These are phyloP conservation scores for Pleuronectes platessa DNA, from an alignment of 2,113 vertebrate genomes.

Conservation along the genomic window DNA sequence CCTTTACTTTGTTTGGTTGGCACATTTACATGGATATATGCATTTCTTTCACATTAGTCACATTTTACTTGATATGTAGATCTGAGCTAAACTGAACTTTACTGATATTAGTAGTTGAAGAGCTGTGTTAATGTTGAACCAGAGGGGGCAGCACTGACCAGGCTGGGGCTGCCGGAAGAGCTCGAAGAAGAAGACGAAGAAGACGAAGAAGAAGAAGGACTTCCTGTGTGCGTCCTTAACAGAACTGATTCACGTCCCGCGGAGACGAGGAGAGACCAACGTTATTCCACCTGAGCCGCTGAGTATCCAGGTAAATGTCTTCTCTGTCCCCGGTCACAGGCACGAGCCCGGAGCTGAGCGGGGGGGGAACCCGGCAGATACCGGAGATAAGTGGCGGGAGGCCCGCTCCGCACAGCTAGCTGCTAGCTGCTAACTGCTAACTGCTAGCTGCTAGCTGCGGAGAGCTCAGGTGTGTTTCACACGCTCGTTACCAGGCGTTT, in stretches of 20 bases:
- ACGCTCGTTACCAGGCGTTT: not conserved
- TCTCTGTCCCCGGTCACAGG: not conserved
- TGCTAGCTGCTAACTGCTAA: not conserved
- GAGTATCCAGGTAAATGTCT: not conserved
- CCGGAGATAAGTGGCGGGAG: not conserved
- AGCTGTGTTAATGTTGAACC: not conserved
- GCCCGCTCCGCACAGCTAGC: constrained; percentile 2
- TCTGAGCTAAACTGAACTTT: not conserved
- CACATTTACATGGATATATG: no score
- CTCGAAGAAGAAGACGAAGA: not conserved
- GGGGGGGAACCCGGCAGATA: not conserved
- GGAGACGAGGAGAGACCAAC: not conserved
- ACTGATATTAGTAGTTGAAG: not conserved
- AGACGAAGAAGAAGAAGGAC: not conserved
- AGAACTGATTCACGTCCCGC: not conserved
- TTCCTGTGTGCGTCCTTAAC: not conserved
- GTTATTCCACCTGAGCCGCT: not conserved
- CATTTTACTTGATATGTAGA: no score
- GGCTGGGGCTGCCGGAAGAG: not conserved
- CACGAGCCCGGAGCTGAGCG: no score
- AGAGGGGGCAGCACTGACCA: not conserved
- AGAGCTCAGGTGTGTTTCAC: not conserved
- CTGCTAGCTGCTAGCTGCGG: not conserved
- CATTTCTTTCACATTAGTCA: not conserved
- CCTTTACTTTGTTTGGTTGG: no score